Percentiles rank a stretch among this genome's conserved stretches.
phyloP scores from a whole-genome alignment of 2,797 vertebrate genomes.

The Malurus splendens region DNA sequence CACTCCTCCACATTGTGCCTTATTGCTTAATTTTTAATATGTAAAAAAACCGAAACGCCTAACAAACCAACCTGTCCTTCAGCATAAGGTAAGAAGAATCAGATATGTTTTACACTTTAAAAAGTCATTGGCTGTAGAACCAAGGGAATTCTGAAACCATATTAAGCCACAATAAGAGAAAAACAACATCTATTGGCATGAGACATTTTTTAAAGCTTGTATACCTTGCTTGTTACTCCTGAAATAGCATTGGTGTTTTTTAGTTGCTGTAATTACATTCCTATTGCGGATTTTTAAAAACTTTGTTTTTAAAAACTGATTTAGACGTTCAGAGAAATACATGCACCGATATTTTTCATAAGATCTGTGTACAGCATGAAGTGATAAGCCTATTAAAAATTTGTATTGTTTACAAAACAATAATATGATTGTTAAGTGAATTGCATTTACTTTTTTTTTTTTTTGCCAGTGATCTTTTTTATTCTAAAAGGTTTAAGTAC shows the following conservation, averaged over 20 bases:
- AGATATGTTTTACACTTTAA: not conserved
- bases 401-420: constrained; percentile 37
- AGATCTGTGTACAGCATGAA: constrained; percentile 28
- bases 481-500: constrained; percentile 39
- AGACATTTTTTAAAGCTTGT: constrained; percentile 24
- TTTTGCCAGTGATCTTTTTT: constrained; percentile 17
- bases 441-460: not conserved
- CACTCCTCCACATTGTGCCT: constrained; percentile 25
- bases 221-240: constrained; percentile 22
- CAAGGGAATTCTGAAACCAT: constrained; percentile 6
- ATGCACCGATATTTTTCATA: constrained; percentile 29
- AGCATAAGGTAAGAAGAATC: not conserved
- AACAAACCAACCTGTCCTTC: not conserved
- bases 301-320: not conserved
- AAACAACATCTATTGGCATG: not conserved
- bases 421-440: constrained; percentile 5
- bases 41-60: not conserved
- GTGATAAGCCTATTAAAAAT: not conserved
- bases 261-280: not conserved
- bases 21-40: constrained; percentile 53
- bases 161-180: not conserved
- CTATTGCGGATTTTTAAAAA: not conserved
- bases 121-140: constrained; percentile 1
- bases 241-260: constrained; percentile 8
- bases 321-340: not conserved